Evolutionary conservation across 2,113 vertebrate species (phyloP), one percentile per base, ranked within the genome.

Genomic region (Lycaon pictus): DNA sequence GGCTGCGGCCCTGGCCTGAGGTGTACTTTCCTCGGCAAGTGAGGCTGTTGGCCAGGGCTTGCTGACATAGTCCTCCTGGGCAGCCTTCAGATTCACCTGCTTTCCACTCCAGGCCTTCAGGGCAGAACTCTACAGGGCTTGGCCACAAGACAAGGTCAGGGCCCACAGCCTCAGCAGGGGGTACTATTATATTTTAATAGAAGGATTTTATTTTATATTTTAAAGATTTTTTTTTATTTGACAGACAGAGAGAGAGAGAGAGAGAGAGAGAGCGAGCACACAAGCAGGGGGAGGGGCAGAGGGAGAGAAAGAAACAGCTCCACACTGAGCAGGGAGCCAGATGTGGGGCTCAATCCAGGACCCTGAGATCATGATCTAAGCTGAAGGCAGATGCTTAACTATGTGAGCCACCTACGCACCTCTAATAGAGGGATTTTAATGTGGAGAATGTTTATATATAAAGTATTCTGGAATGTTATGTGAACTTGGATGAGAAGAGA

Each of bases 61-160:
- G 99, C 98, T 99, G 99, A 99, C 84, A 27, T 99, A 99, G 97
- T 99, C 99, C 19, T 99, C 99, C 97, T 99, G 99, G 90, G 99
- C 99, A 9, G 98, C 98, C 97, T 99, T 99, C 95, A 98, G 98
- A 62, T 99, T 99, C 96, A 99, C 99, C 98, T 99, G 99, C 98
- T 99, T 99, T 53, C 99, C 99, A 0, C 97, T 97, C 99, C 99
- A 99, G 94, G 99, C 98, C 97, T 99, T 99, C 63, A 99, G 99
- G 48, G 99, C 99, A 15, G 99, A 99, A 71, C 99, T 99, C 98
- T 99, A 99, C 96, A 99, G 99, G 83, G 99, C 99, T 16, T 99
- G 99, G 58, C 99, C 99, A 2, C 99, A 99, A 37, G 99, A 99
- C 99, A 99, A 99, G 98, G 99, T 99, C 90, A 99, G 87, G 71